Base-by-base conservation (phyloP, 2,888 invertebrate genomes). In the Drosophila neotestacea region DNA sequence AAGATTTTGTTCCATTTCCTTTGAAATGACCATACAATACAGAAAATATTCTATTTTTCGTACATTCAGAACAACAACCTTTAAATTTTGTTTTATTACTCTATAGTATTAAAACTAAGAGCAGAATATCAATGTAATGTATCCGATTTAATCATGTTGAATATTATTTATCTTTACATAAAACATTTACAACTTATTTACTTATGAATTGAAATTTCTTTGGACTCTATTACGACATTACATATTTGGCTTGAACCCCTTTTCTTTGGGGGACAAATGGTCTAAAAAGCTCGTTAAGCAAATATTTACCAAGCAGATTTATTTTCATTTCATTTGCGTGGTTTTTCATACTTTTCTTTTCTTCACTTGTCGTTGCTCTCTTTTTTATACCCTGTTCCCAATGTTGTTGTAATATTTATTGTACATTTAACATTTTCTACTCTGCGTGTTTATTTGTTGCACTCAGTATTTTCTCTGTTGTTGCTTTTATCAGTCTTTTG, bases 401-500 rank as follows among this genome's bases (percentile, higher is more conserved):
- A 44, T 44, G 34, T 59, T 61, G 55, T 63, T 82, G 73, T 71
- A 66, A 70, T 77, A 87, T 87, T 73, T 85, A 77, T 79, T 81
- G 72, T 86, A 86, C 68, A 80, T 67, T 85, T 76, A 71, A 86
- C 70, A 83, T 80, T 84, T 73, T 77, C 73, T 79, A 87, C 64
- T 71, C 76, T 61, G 79, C 61, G 70, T 82, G 75, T 71, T 88
- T 65, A 71, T 81, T 88, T 81, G 70, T 67, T 74, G 77, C 70
- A 80, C 77, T 73, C 79, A 61, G 61, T 51, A 61, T 58, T 9
- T 27, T 77, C 27, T 56, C n/a, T 41, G 50, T 38, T 39, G 42
- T 39, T 48, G 38, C 41, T 39, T 13, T 36, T 36, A 10, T 16
- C 11, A 27, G 44, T n/a, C 42, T 44, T 10, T 9, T 54, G 39